phyloP scores from a whole-genome alignment of 2,888 invertebrate genomes.

The Eristalis arbustorum region DNA sequence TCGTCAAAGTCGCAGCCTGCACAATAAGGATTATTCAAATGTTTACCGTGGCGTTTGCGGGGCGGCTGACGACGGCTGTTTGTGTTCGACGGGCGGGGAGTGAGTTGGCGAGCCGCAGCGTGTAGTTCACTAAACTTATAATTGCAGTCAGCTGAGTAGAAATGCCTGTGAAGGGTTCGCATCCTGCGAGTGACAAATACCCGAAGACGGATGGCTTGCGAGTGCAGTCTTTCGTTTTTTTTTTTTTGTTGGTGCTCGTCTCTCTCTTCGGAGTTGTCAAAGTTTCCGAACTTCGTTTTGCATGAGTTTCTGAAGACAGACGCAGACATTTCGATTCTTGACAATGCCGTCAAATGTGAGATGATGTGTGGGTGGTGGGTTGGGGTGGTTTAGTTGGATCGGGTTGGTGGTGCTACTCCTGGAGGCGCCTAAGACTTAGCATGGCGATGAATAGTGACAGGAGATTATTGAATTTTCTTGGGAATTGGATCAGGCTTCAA shows the following conservation, averaged over 20 bases:
- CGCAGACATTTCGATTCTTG: too few relatives aligned
- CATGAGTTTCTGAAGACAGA: too few relatives aligned
- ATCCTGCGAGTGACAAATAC: background rate
- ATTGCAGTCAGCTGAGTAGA: conserved; percentile 31
- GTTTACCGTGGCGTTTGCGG: conserved; percentile 30
- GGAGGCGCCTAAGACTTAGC: too few relatives aligned
- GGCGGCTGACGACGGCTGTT: background rate
- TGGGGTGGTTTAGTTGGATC: too few relatives aligned
- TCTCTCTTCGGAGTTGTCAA: background rate
- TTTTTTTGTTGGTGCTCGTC: background rate
- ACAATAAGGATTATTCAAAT: conserved; percentile 66
- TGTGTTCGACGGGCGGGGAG: background rate
- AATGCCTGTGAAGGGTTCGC: background rate
- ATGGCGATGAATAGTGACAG: too few relatives aligned
- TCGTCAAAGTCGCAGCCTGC: conserved; percentile 61
- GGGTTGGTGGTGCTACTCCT: too few relatives aligned
- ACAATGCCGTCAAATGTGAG: too few relatives aligned
- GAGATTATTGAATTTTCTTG: too few relatives aligned
- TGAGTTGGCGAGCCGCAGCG: background rate
- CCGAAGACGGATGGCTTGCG: background rate
- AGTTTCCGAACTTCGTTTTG: background rate
- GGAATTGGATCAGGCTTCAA: too few relatives aligned
- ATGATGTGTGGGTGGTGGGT: too few relatives aligned
- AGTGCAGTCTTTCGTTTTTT: background rate
- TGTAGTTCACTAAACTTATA: conserved; percentile 45